Evolutionary conservation across 2,888 invertebrate genomes (phyloP).

Genomic region (Caenorhabditis drosophilae): DNA sequence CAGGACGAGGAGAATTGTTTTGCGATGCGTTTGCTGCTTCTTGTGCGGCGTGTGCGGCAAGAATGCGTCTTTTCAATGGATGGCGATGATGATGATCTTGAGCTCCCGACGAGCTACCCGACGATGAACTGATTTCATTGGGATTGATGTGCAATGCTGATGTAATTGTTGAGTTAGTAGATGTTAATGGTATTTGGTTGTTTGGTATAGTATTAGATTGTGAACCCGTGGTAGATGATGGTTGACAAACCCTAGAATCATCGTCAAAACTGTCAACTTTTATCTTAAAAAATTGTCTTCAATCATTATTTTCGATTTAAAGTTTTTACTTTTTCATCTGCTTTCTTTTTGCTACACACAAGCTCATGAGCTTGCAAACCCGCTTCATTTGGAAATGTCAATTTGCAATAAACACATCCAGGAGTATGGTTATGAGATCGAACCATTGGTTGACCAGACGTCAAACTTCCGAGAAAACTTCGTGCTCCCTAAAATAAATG

Average conservation of each 20-base stretch:
- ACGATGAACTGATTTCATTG: too few relatives aligned
- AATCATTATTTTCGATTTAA: too few relatives aligned
- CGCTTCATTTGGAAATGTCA: slow-evolving; percentile 62
- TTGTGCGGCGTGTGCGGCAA: slow-evolving; percentile 9
- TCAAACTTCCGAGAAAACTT: slow-evolving; percentile 52
- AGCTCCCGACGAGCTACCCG: not conserved
- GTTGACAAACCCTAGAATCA: too few relatives aligned
- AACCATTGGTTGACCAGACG: slow-evolving; percentile 61
- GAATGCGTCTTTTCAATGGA: slow-evolving; percentile 21
- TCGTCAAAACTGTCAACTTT: too few relatives aligned
- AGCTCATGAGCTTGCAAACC: slow-evolving; percentile 61
- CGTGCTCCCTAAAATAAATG: slow-evolving; percentile 1
- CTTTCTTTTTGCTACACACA: slow-evolving; percentile 52
- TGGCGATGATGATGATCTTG: slow-evolving; percentile 12
- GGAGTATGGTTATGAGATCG: slow-evolving; percentile 36
- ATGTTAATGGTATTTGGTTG: too few relatives aligned
- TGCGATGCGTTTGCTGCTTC: slow-evolving; percentile 1
- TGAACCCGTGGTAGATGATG: too few relatives aligned
- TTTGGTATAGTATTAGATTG: too few relatives aligned
- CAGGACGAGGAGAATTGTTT: not conserved
- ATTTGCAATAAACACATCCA: slow-evolving; percentile 39
- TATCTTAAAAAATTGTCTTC: too few relatives aligned
- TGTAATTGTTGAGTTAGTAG: not conserved
- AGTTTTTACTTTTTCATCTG: slow-evolving; percentile 39
- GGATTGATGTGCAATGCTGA: not conserved